Base-by-base conservation (phyloP, 2,113 vertebrate species). In the Amia ocellicauda region DNA sequence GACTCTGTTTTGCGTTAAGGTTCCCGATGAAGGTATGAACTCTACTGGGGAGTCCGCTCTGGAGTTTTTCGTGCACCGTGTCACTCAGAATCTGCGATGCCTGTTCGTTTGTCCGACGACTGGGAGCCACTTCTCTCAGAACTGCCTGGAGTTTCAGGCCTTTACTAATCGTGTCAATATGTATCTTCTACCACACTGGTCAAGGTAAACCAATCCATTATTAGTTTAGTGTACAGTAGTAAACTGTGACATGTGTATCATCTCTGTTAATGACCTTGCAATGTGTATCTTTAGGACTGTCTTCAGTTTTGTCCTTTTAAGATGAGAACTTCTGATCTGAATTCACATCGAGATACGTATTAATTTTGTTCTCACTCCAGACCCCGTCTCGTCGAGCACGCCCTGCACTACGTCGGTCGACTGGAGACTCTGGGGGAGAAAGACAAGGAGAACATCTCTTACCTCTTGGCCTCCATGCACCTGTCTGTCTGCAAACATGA, bases 121-220 rank as follows among this genome's bases (percentile, higher is more conserved):
- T 0, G 47, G 61, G 9, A 29, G 63, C 16, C 40, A 14, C n/a
- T 70, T 70, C 53, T 51, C 58, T 22, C 55, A 65, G n/a, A 68
- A 61, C 56, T 64, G 56, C 31, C 58, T 23, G 7, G 43, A 68
- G 41, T 65, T 72, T 49, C 41, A 55, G 26, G 47, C 56, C n/a
- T 63, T 72, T 52, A 57, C 63, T 42, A 64, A 68, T 62, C 40
- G 57, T 55, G 22, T 64, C 41, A 61, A 52, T 31, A 59, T 72
- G 29, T 71, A 68, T 71, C 81, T 79, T 76, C 59, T 85, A 68
- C 79, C 76, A 70, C 73, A 67, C 66, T 69, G 80, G 71, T 79
- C 78, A 75, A 66, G 72, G 69, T 64, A 24, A 51, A 54, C 78
- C 67, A 66, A 68, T 14, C 43, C 17, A 5, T 45, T 11, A n/a